Evolutionary conservation across 2,113 vertebrate species (phyloP).

Genomic region (Corvus moneduloides): DNA sequence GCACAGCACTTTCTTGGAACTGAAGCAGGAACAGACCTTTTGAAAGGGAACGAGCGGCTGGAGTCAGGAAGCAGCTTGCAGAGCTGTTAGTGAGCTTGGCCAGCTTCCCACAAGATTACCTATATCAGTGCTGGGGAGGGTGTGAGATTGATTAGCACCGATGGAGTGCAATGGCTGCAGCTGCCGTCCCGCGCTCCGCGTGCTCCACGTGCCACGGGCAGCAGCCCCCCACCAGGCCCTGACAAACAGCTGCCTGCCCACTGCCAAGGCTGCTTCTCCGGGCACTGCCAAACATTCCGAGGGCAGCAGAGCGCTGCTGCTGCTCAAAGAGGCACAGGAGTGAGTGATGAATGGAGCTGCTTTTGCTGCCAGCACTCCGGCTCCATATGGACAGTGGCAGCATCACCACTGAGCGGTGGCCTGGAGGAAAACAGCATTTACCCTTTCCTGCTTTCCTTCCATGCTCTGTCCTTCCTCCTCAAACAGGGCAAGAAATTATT

Average conservation of each 20-base stretch:
- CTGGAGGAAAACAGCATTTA: neutral
- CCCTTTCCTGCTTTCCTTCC: neutral
- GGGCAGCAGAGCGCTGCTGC: neutral
- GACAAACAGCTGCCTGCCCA: constrained; percentile 69
- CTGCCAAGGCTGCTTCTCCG: constrained; percentile 36
- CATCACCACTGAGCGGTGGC: neutral
- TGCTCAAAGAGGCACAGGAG: neutral
- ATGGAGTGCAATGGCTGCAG: constrained; percentile 61
- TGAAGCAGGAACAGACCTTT: neutral
- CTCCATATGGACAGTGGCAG: constrained; percentile 1
- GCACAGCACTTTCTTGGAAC: constrained; percentile 14
- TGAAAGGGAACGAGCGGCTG: neutral
- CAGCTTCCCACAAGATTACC: constrained; percentile 58
- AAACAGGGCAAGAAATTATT: neutral
- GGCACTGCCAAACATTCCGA: constrained; percentile 21
- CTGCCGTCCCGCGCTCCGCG: neutral
- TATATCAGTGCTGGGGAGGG: constrained; percentile 52
- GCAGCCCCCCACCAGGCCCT: constrained; percentile 30
- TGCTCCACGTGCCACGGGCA: neutral
- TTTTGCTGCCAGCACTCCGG: neutral
- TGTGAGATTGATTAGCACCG: constrained; percentile 70
- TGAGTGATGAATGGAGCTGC: neutral
- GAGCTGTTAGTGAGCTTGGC: constrained; percentile 58
- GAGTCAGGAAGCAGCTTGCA: constrained; percentile 45
- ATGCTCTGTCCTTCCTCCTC: neutral